Percentiles rank a stretch among this genome's conserved stretches.
phyloP scores from a whole-genome alignment of 2,888 invertebrate species.

The Germaria angustata region DNA sequence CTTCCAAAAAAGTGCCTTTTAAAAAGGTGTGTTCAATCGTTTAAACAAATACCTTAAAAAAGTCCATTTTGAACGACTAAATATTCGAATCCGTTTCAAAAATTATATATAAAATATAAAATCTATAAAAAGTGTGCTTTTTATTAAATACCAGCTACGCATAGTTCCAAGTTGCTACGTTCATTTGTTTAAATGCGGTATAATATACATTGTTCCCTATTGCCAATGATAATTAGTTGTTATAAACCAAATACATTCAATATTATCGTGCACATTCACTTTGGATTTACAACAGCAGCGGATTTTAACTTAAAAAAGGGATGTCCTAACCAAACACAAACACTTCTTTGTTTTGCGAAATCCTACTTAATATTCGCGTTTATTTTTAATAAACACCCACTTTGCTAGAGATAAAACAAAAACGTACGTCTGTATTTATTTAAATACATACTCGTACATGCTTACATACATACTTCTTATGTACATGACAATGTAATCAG shows the following conservation, averaged over 20 bases:
- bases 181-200: too few relatives aligned
- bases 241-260: neutral
- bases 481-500: constrained; percentile 28
- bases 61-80: too few relatives aligned
- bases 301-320: neutral
- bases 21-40: too few relatives aligned
- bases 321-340: neutral
- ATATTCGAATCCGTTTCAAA: too few relatives aligned
- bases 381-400: constrained; percentile 40
- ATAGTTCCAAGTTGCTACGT: too few relatives aligned
- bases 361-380: constrained; percentile 32
- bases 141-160: too few relatives aligned
- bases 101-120: too few relatives aligned
- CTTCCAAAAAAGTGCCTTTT: too few relatives aligned
- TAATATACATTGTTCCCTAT: too few relatives aligned
- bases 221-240: neutral
- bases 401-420: constrained; percentile 15
- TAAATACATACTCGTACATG: neutral
- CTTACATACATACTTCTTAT: neutral
- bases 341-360: constrained; percentile 9
- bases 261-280: neutral
- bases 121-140: too few relatives aligned
- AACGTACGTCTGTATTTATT: neutral
- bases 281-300: neutral
- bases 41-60: too few relatives aligned